Base-by-base conservation (phyloP, 2,797 vertebrate species). In the Melanotaenia maccullochi region DNA sequence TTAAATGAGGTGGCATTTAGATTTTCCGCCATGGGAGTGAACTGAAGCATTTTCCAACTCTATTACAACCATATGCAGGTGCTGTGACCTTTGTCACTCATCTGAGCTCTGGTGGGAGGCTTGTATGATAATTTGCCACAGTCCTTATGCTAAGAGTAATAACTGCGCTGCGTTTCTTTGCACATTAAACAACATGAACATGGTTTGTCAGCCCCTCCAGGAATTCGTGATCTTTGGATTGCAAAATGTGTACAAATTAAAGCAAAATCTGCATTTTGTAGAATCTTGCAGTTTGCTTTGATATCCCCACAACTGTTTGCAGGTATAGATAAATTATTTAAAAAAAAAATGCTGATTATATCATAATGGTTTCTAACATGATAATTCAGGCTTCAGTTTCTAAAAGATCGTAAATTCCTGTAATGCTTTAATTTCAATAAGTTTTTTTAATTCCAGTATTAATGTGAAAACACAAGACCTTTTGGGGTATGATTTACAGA, bases 1-100 rank as follows among this genome's bases (percentile, higher is more conserved):
- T 84, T 73, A 73, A 85, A 84, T 84, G 52, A 80, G 71, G 63
- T 86, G 71, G 63, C 85, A 86, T 87, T 88, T 82, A 78, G 72
- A 75, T 70, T 75, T 75, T 68, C 47, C 61, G 52, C 51, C 54
- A 59, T 47, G 60, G 71, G 40, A 75, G 64, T 57, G 54, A 76
- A 51, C 67, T 55, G 52, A 75, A 80, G 65, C 13, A 1, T 73
- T 71, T 71, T 72, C 59, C 40, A 58, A 63, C 77, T 86, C 68
- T 57, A 76, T 83, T 83, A 83, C 71, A 77, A 81, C 75, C 74
- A 68, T 51, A 66, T 54, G 60, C 77, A 77, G 66, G 67, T 81
- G 68, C 35, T 13, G 13, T 81, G 85, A 87, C 79, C 84, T 85
- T 82, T 88, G 76, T 67, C 73, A 63, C 68, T 81, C 64, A 28